Evolutionary conservation across 2,888 invertebrate genomes (phyloP).

Genomic region (Aspidapion aeneum): DNA sequence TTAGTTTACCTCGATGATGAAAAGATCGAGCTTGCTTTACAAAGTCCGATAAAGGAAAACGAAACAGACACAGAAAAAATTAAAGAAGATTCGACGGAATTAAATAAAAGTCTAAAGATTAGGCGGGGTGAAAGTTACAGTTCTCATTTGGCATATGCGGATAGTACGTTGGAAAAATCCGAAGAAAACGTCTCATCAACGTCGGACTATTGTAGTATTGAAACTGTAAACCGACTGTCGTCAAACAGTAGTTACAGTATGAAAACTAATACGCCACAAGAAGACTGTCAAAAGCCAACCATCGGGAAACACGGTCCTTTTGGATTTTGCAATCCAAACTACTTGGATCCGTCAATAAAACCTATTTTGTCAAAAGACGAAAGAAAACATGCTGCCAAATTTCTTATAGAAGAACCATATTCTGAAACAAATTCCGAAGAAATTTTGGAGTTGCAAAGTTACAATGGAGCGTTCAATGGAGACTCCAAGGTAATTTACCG

Average conservation of each 20-base stretch:
- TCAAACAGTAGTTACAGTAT: constrained; percentile 51
- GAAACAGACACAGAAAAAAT: constrained; percentile 19
- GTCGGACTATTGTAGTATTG: constrained; percentile 74
- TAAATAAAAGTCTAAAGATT: background rate
- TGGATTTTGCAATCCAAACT: constrained; percentile 75
- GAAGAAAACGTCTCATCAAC: constrained; percentile 62
- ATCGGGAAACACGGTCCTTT: constrained; percentile 51
- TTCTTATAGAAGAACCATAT: constrained; percentile 26
- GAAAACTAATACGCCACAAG: constrained; percentile 45
- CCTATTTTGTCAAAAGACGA: constrained; percentile 35
- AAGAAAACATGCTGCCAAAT: constrained; percentile 30
- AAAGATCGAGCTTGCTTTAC: constrained; percentile 31
- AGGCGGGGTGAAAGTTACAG: constrained; percentile 54
- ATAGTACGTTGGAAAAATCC: constrained; percentile 49
- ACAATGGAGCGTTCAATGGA: constrained; percentile 38
- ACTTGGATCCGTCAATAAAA: constrained; percentile 58
- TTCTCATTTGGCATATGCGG: constrained; percentile 52
- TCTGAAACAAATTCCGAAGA: constrained; percentile 35
- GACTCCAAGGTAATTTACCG: constrained; percentile 45
- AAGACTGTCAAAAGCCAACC: constrained; percentile 39
- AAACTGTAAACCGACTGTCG: constrained; percentile 58
- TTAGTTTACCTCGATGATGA: constrained; percentile 69
- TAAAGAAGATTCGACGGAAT: background rate
- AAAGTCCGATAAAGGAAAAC: constrained; percentile 1
- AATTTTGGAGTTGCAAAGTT: constrained; percentile 42